Base-by-base conservation (phyloP, 2,888 invertebrate species). In the Drosophila nr. perissopoda region DNA sequence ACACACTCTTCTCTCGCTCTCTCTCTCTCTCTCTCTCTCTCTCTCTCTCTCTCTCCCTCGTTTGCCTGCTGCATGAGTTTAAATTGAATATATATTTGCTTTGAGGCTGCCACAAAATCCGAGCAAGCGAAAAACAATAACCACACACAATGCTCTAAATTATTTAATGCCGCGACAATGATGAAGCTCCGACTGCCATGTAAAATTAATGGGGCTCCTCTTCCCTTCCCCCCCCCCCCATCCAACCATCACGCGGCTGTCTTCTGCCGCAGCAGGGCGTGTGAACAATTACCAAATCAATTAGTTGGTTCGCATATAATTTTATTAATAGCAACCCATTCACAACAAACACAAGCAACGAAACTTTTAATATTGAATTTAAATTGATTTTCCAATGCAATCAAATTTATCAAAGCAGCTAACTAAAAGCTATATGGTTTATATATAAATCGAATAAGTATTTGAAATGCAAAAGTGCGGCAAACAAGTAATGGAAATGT, bases 31-130 rank as follows among this genome's bases (percentile, higher is more conserved):
- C 11, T 4, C 27, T 27, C 25, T 1, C 1, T n/a, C n/a, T n/a
- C n/a, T n/a, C n/a, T 10, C 8, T 16, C 8, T 25, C 8, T 33
- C 16, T 13, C n/a, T 27, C 5, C 31, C 33, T 38, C 4, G 8
- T 25, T 45, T 8, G 8, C 16, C 16, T 16, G 16, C 8, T 45
- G 4, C 25, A 45, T 49, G 57, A 67, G 25, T 61, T 67, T 62
- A 34, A 83, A 81, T 78, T 80, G 69, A 82, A 80, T 31, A 52
- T 21, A 86, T 86, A 80, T 80, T 77, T 80, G 70, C 69, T 75
- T 78, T 69, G 64, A 67, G 69, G 73, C 49, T 63, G 59, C 53
- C 11, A 65, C 57, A 59, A 49, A 49, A 67, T 42, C 6, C 25
- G 25, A 64, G 56, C 42, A 11, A 56, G 45, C 36, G 16, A 40